These are phyloP conservation scores for Melinaea marsaeus DNA, from an alignment of 2,888 invertebrate genomes.

Conservation along the genomic window DNA sequence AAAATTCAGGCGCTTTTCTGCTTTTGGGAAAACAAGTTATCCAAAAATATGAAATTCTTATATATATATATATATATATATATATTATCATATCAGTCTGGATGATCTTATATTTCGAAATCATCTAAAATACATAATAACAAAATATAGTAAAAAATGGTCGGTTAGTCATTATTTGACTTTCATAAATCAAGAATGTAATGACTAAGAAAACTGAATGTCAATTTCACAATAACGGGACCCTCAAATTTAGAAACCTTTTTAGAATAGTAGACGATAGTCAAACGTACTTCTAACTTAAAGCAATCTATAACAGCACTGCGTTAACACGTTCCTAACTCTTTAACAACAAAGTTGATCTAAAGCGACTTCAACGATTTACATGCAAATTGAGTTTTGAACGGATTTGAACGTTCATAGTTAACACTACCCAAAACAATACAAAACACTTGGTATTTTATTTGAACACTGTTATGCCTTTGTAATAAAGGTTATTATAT, in stretches of 20 bases:
- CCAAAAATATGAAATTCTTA: neutral
- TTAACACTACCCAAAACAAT: slow-evolving; percentile 43
- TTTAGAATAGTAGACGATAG: slow-evolving; percentile 12
- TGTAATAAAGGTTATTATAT: slow-evolving; percentile 15
- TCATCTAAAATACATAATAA: too few relatives aligned
- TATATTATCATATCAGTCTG: too few relatives aligned
- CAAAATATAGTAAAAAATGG: too few relatives aligned
- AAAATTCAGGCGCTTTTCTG: neutral
- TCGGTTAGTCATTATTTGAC: too few relatives aligned
- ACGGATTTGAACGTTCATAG: slow-evolving; percentile 64
- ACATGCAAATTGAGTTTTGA: slow-evolving; percentile 72
- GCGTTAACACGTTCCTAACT: slow-evolving; percentile 34
- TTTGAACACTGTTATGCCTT: slow-evolving; percentile 12
- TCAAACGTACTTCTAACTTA: slow-evolving; percentile 18
- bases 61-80: too few relatives aligned
- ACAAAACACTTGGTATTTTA: slow-evolving; percentile 7
- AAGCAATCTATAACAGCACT: slow-evolving; percentile 27
- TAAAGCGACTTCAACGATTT: slow-evolving; percentile 66
- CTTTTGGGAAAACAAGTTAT: too few relatives aligned
- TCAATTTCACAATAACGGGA: neutral
- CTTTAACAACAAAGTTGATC: slow-evolving; percentile 64
- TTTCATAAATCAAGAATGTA: too few relatives aligned
- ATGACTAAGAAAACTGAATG: too few relatives aligned
- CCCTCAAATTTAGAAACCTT: slow-evolving; percentile 1
- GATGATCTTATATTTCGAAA: too few relatives aligned